Evolutionary conservation across 2,113 vertebrate species (phyloP), one percentile per base, ranked within the genome.

Genomic region (Lagopus leucura): DNA sequence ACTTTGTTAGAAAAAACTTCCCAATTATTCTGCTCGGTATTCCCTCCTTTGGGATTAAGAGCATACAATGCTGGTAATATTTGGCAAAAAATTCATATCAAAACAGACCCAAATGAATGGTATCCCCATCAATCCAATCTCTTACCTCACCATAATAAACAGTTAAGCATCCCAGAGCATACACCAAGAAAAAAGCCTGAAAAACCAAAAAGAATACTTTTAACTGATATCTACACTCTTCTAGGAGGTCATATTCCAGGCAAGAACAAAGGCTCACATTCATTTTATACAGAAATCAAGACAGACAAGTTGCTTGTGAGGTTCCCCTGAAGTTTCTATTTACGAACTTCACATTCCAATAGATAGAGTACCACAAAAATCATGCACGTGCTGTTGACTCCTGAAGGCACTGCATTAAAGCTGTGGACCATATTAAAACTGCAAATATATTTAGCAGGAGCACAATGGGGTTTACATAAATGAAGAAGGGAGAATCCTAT

Each of bases 181-280:
- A 99, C 18, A 98, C 98, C 96, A 99, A 97, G 97, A 99, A 99
- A 97, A 99, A 99, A n/a, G 99, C 98, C 99, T 99, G 95, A 65
- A 96, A 89, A 96, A 57, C 13, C 58, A 95, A 78, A 77, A 25
- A 90, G 73, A 96, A 7, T 28, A 18, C 45, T 6, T 77, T 76
- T 57, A 85, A 45, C 24, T 58, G 50, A 63, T 2, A 75, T n/a
- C n/a, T 34, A 25, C 17, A 45, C 24, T 71, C 83, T 57, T 89
- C 42, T 34, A 82, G n/a, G 9, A 19, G 19, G 69, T 77, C 27
- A 32, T 28, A 79, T 71, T 67, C 79, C 55, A 58, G 5, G 4
- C 28, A 91, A 58, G 75, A 67, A 81, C 22, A 54, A 54, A 65
- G 20, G 13, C 40, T 69, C 32, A 21, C 10, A 66, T 50, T 52